These are phyloP conservation scores for Neopipo cinnamomea DNA, from an alignment of 2,113 vertebrate genomes.

Conservation along the genomic window DNA sequence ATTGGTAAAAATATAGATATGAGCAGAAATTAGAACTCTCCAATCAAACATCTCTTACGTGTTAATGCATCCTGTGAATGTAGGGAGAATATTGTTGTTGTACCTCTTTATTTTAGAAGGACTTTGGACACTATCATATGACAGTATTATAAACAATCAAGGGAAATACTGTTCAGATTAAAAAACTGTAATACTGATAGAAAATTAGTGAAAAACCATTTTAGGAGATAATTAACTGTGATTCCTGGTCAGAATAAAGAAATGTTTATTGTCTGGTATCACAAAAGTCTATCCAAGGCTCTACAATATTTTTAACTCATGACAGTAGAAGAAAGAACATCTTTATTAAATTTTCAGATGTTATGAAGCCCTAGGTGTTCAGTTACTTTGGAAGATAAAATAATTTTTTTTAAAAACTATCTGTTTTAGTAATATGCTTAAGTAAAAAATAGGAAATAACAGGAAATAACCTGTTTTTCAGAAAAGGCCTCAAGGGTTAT, in stretches of 20 bases:
- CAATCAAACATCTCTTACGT: not conserved
- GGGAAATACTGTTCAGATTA: not conserved
- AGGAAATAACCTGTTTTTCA: not conserved
- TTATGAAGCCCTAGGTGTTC: not conserved
- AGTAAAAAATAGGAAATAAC: not conserved
- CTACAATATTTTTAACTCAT: not conserved
- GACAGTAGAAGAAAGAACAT: not conserved
- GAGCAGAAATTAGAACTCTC: not conserved
- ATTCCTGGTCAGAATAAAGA: not conserved
- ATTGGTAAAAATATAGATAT: not conserved
- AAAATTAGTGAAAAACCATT: not conserved
- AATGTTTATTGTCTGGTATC: not conserved
- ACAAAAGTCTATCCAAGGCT: not conserved
- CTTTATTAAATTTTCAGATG: not conserved
- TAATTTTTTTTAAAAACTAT: not conserved
- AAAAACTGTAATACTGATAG: not conserved
- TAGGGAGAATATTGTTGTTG: fast-evolving
- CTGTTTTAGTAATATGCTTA: not conserved
- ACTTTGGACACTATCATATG: not conserved
- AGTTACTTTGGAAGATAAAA: not conserved
- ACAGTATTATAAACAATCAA: not conserved
- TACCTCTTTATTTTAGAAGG: not conserved
- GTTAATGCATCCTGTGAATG: not conserved
- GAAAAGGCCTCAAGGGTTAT: not conserved
- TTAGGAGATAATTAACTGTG: not conserved